A percentile compares a stretch with the other conserved stretches of the same genome.
Conservation (phyloP, 2,113 vertebrate genomes). For the Marmota monax region DNA sequence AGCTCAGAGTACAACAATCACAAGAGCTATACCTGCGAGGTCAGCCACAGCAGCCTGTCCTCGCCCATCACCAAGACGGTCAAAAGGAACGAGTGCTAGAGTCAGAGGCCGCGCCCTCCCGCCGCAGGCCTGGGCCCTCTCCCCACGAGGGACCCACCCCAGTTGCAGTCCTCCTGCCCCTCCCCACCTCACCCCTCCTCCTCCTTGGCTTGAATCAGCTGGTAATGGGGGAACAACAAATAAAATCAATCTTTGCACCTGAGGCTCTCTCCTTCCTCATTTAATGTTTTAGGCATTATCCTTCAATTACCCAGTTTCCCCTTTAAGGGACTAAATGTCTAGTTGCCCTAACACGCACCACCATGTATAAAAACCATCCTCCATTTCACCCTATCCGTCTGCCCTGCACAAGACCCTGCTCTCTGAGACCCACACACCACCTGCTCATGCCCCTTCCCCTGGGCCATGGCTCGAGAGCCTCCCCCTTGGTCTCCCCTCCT, state of each 20-base stretch:
- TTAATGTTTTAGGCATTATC: slow-evolving; percentile 7
- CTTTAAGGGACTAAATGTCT: not conserved
- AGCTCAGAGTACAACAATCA: accelerated
- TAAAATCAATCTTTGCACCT: slow-evolving; percentile 77
- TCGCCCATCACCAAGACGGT: not conserved
- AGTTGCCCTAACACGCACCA: not conserved
- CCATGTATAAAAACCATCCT: not conserved
- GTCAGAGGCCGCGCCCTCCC: not conserved
- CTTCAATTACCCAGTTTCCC: not conserved
- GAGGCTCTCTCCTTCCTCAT: slow-evolving; percentile 43
- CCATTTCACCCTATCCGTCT: not conserved
- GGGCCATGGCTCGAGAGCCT: not conserved
- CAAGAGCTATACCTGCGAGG: accelerated
- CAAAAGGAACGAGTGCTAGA: slow-evolving; percentile 23
- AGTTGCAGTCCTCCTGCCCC: not conserved
- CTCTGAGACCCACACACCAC: not conserved
- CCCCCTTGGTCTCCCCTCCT: not conserved
- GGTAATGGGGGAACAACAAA: slow-evolving; percentile 53
- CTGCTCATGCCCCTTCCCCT: not conserved
- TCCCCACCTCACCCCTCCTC: not conserved
- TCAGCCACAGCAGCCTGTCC: not conserved
- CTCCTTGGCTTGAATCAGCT: slow-evolving; percentile 57
- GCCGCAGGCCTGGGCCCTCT: not conserved
- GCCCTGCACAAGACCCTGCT: not conserved
- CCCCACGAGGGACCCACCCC: not conserved